phyloP scores from a whole-genome alignment of 2,888 invertebrate genomes.

The Deroplatys truncata region DNA sequence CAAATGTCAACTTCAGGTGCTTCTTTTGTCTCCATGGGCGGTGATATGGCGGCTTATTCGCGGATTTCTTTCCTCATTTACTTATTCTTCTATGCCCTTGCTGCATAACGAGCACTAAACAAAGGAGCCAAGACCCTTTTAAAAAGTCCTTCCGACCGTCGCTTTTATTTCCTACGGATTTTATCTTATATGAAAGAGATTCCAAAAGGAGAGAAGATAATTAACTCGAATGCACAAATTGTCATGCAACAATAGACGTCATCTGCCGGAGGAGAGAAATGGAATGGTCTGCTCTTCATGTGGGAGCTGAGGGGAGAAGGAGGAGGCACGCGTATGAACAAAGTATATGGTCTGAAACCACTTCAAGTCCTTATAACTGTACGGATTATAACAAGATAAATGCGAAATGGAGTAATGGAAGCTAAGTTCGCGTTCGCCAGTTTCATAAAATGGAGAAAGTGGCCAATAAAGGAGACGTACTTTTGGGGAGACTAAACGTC shows the following conservation, averaged over 20 bases:
- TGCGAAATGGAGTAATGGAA: background rate
- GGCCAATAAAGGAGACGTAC: too few species aligned
- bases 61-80: background rate
- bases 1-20: slow-evolving; percentile 24
- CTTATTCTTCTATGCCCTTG: background rate
- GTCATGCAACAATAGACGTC: background rate
- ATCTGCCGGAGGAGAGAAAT: background rate
- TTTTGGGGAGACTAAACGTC: too few species aligned
- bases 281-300: background rate
- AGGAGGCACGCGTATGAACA: background rate
- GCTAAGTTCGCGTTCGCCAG: too few species aligned
- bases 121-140: background rate
- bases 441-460: too few species aligned
- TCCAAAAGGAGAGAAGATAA: slow-evolving; percentile 11
- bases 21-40: slow-evolving; percentile 11
- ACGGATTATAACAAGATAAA: too few species aligned
- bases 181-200: background rate
- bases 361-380: background rate
- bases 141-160: background rate
- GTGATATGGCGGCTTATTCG: background rate
- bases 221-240: slow-evolving; percentile 11
- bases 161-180: background rate
- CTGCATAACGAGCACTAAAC: background rate
- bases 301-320: background rate
- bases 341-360: background rate